Conservation (phyloP, 2,113 vertebrate genomes). For the Pan paniscus region DNA sequence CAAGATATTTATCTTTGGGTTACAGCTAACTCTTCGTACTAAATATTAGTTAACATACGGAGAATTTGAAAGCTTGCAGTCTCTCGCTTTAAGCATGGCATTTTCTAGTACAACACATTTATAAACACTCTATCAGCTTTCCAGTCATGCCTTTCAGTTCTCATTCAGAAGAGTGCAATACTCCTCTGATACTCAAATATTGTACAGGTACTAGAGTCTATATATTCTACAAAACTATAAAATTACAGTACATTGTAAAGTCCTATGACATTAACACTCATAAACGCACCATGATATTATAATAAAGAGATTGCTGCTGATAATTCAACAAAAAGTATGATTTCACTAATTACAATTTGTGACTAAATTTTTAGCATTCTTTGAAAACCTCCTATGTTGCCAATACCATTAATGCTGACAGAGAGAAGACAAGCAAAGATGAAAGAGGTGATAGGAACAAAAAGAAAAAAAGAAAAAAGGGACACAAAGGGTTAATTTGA, state of each 20-base stretch:
- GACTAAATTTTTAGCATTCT: neutral
- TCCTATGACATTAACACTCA: neutral
- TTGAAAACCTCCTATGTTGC: neutral
- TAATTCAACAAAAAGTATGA: neutral
- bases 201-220: neutral
- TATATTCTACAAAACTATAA: neutral
- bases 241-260: neutral
- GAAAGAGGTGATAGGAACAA: neutral
- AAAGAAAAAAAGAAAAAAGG: neutral
- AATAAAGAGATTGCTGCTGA: neutral
- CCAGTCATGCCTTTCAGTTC: neutral
- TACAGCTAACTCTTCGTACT: neutral
- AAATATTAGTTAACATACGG: neutral
- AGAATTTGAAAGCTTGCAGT: neutral
- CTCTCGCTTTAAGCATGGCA: neutral
- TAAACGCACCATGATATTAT: neutral
- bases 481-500: neutral
- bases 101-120: neutral
- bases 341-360: neutral
- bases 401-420: neutral
- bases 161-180: neutral
- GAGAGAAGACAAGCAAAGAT: neutral
- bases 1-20: conserved; percentile 50
- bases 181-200: neutral
- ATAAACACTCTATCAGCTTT: neutral